A percentile compares a stretch with the other conserved stretches of the same genome.
These are phyloP conservation scores for Leptothorax acervorum DNA, from an alignment of 2,888 invertebrate genomes.

Conservation along the genomic window DNA sequence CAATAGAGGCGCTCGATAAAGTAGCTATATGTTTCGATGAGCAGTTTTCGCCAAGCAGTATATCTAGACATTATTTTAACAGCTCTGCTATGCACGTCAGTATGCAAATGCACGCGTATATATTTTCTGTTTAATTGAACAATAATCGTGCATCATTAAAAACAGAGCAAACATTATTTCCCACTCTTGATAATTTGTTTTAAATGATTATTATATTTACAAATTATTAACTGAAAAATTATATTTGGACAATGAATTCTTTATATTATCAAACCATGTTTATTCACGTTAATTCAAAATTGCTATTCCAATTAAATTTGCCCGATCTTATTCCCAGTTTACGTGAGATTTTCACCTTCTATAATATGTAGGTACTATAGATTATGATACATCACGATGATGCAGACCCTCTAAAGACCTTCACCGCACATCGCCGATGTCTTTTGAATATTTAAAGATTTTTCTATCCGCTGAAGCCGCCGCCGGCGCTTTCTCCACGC, in stretches of 20 bases:
- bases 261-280: background rate
- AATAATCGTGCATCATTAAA: slow-evolving; percentile 6
- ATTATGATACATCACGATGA: background rate
- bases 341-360: background rate
- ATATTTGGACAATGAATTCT: background rate
- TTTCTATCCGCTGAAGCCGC: background rate
- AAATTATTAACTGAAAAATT: background rate
- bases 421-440: background rate
- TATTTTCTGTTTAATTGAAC: slow-evolving; percentile 7
- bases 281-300: background rate
- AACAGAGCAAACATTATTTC: background rate
- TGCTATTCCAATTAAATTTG: background rate
- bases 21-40: slow-evolving; percentile 18
- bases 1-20: slow-evolving; percentile 15
- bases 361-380: background rate
- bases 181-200: background rate
- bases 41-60: background rate
- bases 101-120: slow-evolving; percentile 3
- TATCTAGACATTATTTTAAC: slow-evolving; percentile 23
- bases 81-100: background rate
- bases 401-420: background rate
- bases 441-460: slow-evolving; percentile 39
- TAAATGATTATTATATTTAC: background rate
- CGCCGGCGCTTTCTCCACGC: background rate
- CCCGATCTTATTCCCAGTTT: background rate